These are phyloP conservation scores for Actinernus sp. DNA, from an alignment of 92 coral and sea anemone genomes.

Conservation along the genomic window DNA sequence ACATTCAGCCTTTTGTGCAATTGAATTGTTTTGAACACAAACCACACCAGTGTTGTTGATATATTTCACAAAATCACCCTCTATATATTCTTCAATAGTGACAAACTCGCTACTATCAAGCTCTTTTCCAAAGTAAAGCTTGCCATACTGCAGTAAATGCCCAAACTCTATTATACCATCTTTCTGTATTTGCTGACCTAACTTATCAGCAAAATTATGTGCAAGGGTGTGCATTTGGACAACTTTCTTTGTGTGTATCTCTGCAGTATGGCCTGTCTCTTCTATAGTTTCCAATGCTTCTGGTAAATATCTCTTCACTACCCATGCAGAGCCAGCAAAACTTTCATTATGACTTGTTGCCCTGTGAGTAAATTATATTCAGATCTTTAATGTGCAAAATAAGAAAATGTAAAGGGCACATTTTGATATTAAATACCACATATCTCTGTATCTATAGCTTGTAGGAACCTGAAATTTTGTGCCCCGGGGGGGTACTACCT, in stretches of 20 bases:
- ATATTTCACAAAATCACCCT: conserved; percentile 48
- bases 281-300: conserved; percentile 34
- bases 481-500: no score
- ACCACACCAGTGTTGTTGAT: conserved; percentile 44
- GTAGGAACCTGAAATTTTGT: no score
- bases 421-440: no score
- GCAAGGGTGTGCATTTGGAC: conserved; percentile 65
- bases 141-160: conserved; percentile 19
- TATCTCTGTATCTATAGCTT: no score
- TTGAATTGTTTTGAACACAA: neutral
- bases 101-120: conserved; percentile 35
- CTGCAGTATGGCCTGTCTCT: conserved; percentile 49
- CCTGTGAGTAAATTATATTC: conserved; percentile 2
- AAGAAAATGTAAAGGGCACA: neutral
- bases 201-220: conserved; percentile 41
- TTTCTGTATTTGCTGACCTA: conserved; percentile 15
- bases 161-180: conserved; percentile 40
- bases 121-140: conserved; percentile 41
- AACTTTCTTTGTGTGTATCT: conserved; percentile 65
- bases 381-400: neutral
- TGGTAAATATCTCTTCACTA: conserved; percentile 44
- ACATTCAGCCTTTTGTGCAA: conserved; percentile 13
- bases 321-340: conserved; percentile 47
- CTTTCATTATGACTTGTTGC: conserved; percentile 13
- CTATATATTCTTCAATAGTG: conserved; percentile 42